Evolutionary conservation across 1,140 invertebrate species (phyloP), one percentile per base, ranked within the genome.

Genomic region (Ceratina australensis): DNA sequence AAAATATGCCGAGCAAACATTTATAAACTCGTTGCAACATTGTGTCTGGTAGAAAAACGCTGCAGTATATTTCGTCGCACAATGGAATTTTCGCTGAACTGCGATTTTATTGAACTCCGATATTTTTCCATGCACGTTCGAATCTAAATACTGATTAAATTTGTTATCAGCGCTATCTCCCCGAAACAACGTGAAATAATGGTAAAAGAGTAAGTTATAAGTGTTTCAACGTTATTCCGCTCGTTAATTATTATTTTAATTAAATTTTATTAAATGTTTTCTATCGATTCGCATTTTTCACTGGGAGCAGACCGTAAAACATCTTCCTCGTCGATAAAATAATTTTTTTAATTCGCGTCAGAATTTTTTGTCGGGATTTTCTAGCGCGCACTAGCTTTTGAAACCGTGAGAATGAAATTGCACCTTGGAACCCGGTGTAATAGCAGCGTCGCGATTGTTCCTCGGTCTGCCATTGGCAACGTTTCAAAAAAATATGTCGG

Each of bases 371-470:
- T 50, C 20, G 26, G n/a, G 20, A 68, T 68, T 28, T 54, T 54
- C 24, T 26, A 68, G 18, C n/a, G 50, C 49, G 24, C 52, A 50
- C 65, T 50, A 68, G 26, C 65, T 54, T 68, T 26, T 28, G 65
- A 24, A 68, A 54, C 49, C 65, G 65, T 54, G 50, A 50, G 28
- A 54, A 68, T 52, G 65, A 68, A 68, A 68, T 68, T 28, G 65
- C 65, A 54, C 54, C 26, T 42, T 42, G 33, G 65, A 22, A 16
- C 18, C 65, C 65, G 18, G 26, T 54, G 49, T 56, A 68, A 68
- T 68, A 56, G 50, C 50, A 54, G 16, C 24, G 50, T 28, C 26
- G 49, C 65, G 22, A 68, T 68, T 68, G 65, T 68, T 68, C 65
- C 5, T 68, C 50, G 49, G 24, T 18, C 49, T 68, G 22, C 24